Base-by-base conservation (phyloP, 2,888 invertebrate species). In the Congeria kusceri region DNA sequence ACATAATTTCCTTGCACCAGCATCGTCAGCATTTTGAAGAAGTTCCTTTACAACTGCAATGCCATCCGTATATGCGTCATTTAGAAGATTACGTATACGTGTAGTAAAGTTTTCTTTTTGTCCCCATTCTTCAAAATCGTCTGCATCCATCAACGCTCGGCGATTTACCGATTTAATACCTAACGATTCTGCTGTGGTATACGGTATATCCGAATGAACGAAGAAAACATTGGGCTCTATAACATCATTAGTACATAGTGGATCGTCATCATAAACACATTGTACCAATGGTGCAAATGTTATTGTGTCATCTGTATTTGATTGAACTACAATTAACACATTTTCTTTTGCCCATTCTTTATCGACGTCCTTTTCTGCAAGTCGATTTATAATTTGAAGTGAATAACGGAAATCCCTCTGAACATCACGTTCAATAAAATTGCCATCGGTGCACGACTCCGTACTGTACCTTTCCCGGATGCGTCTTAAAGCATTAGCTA, bases 21-120 rank as follows among this genome's bases (percentile, higher is more conserved):
- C 91, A 78, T 90, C 90, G 77, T 91, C 91, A 25, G 90, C 89
- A 80, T 91, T 90, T 67, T 91, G 91, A 25, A 91, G 77, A 18
- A 91, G 63, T 77, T 91, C 91, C 62, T 90, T 91, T 18, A 87
- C 85, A 29, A 91, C 80, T 13, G 89, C 79, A 32, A 91, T 80
- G 9, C 91, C 91, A 80, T 91, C 91, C 23, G 80, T 85, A 79
- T 91, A 91, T n/a, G 47, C 27, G n/a, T 89, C 85, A 59, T 77
- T 66, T 9, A 91, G 74, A 4, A 90, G 68, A 20, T 72, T 77
- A 20, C 82, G 83, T 15, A 91, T 81, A 11, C 90, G 70, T 47
- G 74, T 76, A 13, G 89, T 90, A 20, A 91, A 65, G 3, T 86
- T 83, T 75, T 91, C 90, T 23, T 74, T 63, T 68, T 91, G 91